Percentiles rank a stretch among this genome's conserved stretches.
These are phyloP conservation scores for Hirtodrosophila trivittata DNA, from an alignment of 2,888 invertebrate genomes.

Conservation along the genomic window DNA sequence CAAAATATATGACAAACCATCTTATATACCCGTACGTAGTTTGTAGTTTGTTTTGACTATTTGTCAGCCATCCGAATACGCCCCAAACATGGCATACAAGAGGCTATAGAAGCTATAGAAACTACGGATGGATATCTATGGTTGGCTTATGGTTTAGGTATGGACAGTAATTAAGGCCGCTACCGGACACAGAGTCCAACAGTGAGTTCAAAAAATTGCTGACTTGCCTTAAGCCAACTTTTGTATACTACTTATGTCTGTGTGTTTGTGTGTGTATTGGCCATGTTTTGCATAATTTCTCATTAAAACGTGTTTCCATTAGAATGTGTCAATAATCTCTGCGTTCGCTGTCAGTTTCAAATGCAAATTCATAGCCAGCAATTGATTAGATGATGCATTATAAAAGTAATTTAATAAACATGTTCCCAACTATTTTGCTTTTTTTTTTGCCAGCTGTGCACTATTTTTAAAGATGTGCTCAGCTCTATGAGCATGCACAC, in stretches of 20 bases:
- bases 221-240: slow-evolving; percentile 32
- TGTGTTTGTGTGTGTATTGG: slow-evolving; percentile 7
- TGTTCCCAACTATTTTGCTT: slow-evolving; percentile 46
- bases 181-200: slow-evolving; percentile 62
- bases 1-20: slow-evolving; percentile 67
- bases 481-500: slow-evolving; percentile 15
- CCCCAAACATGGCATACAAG: slow-evolving; percentile 52
- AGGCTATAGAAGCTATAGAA: slow-evolving; percentile 13
- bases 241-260: neutral
- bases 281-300: slow-evolving; percentile 73
- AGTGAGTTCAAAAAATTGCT: slow-evolving; percentile 31
- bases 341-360: slow-evolving; percentile 44
- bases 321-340: slow-evolving; percentile 73
- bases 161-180: slow-evolving; percentile 72
- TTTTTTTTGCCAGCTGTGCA: slow-evolving; percentile 52
- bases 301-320: slow-evolving; percentile 77
- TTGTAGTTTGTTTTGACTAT: slow-evolving; percentile 75
- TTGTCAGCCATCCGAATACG: slow-evolving; percentile 65
- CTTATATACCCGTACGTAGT: slow-evolving; percentile 21
- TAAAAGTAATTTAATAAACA: slow-evolving; percentile 62
- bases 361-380: slow-evolving; percentile 62
- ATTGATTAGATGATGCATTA: slow-evolving; percentile 57
- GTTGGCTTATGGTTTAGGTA: slow-evolving; percentile 20
- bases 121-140: slow-evolving; percentile 28
- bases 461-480: slow-evolving; percentile 80